These are phyloP conservation scores for Coregonus clupeaformis DNA, from an alignment of 2,113 vertebrate species.

Conservation along the genomic window DNA sequence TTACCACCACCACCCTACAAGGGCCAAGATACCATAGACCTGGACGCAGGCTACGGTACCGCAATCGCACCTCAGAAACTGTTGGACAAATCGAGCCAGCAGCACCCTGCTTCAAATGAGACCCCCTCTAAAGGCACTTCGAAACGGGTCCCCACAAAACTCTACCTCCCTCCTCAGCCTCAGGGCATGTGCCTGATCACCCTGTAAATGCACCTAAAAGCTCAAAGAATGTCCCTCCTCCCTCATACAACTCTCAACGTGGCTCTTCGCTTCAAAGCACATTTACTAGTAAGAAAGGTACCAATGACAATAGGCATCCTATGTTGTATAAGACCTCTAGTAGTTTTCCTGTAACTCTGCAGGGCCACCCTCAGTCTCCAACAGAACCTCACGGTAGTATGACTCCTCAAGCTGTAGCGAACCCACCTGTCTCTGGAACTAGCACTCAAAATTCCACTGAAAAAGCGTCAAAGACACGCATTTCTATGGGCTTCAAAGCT, in stretches of 20 bases:
- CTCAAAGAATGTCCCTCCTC: conserved; percentile 70
- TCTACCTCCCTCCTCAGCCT: conserved; percentile 66
- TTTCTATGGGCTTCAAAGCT: conserved; percentile 82
- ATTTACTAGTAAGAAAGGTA: conserved; percentile 63
- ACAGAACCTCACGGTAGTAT: conserved; percentile 68
- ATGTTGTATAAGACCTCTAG: conserved; percentile 63
- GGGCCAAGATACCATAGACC: conserved; percentile 67
- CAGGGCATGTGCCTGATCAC: conserved; percentile 62
- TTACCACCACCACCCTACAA: conserved; percentile 71
- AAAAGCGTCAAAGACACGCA: conserved; percentile 77
- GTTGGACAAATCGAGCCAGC: conserved; percentile 69
- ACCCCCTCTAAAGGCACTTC: conserved; percentile 73
- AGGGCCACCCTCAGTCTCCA: conserved; percentile 49
- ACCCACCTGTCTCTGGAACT: conserved; percentile 50
- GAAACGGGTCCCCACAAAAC: conserved; percentile 72
- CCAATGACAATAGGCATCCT: conserved; percentile 57
- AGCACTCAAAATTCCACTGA: conserved; percentile 66
- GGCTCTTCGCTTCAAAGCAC: conserved; percentile 60
- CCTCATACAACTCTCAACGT: conserved; percentile 65
- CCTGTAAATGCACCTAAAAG: conserved; percentile 64
- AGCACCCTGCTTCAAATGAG: conserved; percentile 59
- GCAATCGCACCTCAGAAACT: conserved; percentile 71
- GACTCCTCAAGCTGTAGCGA: conserved; percentile 45
- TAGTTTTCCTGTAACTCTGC: conserved; percentile 55
- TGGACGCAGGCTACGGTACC: conserved; percentile 65